phyloP scores from a whole-genome alignment of 2,797 vertebrate species.

The Acropternis orthonyx region DNA sequence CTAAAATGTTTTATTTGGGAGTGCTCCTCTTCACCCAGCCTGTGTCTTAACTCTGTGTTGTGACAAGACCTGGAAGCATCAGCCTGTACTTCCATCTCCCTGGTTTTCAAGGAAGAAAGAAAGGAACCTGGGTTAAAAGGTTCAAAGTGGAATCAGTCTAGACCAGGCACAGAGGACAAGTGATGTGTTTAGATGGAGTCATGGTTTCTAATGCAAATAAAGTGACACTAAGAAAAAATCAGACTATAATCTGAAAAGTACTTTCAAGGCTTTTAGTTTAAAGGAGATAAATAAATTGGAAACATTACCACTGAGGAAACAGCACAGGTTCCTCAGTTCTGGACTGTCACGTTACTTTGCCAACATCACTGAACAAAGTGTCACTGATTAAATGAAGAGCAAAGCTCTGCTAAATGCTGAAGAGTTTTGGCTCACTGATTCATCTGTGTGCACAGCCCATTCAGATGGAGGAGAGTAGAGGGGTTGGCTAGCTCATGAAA shows the following conservation, averaged over 20 bases:
- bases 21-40: not conserved
- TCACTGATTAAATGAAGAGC: not conserved
- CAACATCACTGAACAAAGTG: not conserved
- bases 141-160: not conserved
- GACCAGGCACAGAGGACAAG: not conserved
- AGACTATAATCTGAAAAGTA: not conserved
- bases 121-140: not conserved
- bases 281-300: not conserved
- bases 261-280: not conserved
- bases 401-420: not conserved
- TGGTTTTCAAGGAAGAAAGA: not conserved
- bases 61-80: not conserved
- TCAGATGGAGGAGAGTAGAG: not conserved
- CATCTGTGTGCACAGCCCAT: not conserved
- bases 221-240: not conserved
- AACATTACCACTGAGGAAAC: not conserved
- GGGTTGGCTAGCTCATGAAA: not conserved
- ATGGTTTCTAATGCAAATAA: not conserved
- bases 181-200: not conserved
- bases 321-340: not conserved
- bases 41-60: not conserved
- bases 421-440: not conserved
- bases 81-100: not conserved
- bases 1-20: not conserved
- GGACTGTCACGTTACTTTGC: not conserved